phyloP scores from a whole-genome alignment of 1,140 invertebrate genomes.

The Papilio helenus region DNA sequence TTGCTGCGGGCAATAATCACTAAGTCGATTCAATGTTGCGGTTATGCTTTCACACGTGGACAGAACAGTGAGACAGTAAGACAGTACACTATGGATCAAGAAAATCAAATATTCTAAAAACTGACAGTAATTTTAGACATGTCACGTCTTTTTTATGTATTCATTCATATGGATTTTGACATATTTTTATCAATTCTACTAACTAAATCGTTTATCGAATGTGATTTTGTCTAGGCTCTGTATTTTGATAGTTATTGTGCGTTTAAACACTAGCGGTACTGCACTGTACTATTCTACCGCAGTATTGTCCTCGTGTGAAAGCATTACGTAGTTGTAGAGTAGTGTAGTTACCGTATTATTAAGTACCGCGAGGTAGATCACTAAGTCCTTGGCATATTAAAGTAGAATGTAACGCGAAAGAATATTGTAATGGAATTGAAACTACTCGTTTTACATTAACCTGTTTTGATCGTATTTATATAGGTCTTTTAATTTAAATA shows the following conservation, averaged over 20 bases:
- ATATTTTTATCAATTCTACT: background rate
- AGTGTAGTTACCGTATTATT: constrained; percentile 14
- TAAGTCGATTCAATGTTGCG: constrained; percentile 30
- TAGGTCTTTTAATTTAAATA: background rate
- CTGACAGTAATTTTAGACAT: background rate
- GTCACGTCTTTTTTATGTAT: background rate
- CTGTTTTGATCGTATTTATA: background rate
- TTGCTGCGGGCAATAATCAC: constrained; percentile 30
- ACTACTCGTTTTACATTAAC: constrained; percentile 6
- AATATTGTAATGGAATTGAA: constrained; percentile 32
- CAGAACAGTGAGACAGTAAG: background rate
- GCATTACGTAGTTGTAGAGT: background rate
- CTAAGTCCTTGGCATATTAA: constrained; percentile 39
- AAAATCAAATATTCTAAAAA: background rate
- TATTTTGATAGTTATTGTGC: background rate
- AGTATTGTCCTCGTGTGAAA: background rate
- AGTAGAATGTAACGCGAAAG: constrained; percentile 23
- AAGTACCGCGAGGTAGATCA: constrained; percentile 18
- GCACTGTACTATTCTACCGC: background rate
- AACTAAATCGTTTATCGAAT: background rate
- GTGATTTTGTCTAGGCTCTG: background rate
- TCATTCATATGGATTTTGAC: background rate
- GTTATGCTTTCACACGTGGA: background rate
- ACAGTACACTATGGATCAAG: background rate
- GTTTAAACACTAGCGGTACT: background rate